Percentiles rank a stretch among this genome's conserved stretches.
Conservation (phyloP, 2,113 vertebrate genomes). For the Atherinomorus stipes region DNA sequence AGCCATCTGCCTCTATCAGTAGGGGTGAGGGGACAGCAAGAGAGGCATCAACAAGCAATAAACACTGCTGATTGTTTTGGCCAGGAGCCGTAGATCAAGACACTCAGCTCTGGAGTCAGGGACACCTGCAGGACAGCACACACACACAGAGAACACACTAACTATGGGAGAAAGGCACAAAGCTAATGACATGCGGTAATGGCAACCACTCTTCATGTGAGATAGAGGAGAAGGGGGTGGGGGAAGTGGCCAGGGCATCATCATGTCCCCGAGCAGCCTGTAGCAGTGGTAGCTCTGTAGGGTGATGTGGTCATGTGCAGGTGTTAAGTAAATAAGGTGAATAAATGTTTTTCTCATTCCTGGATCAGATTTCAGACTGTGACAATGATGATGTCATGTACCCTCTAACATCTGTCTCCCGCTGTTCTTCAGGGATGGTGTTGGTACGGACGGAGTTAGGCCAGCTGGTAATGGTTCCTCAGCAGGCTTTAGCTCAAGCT, state of each 20-base stretch:
- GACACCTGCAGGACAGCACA: neutral
- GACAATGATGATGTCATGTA: neutral
- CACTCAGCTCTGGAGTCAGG: neutral
- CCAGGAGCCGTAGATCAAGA: neutral
- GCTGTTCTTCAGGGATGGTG: conserved; percentile 84
- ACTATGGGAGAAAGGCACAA: no score
- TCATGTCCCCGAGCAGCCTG: no score
- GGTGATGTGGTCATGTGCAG: no score
- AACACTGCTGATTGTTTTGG: neutral
- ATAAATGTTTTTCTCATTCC: no score
- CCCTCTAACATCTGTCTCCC: conserved; percentile 21
- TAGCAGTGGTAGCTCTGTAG: no score
- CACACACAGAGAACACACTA: no score
- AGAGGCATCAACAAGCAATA: neutral
- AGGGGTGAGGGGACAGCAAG: neutral
- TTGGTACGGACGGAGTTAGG: conserved; percentile 89
- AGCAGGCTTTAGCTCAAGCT: conserved; percentile 88
- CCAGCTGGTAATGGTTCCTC: conserved; percentile 90
- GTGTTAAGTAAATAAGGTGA: no score
- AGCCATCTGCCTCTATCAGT: neutral
- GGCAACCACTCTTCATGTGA: no score
- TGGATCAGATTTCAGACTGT: neutral
- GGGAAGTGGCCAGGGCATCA: no score
- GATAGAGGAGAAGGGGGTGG: no score
- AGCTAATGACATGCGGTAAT: no score